A percentile compares a stretch with the other conserved stretches of the same genome.
phyloP scores from a whole-genome alignment of 2,113 vertebrate genomes.

The Columba janthina region DNA sequence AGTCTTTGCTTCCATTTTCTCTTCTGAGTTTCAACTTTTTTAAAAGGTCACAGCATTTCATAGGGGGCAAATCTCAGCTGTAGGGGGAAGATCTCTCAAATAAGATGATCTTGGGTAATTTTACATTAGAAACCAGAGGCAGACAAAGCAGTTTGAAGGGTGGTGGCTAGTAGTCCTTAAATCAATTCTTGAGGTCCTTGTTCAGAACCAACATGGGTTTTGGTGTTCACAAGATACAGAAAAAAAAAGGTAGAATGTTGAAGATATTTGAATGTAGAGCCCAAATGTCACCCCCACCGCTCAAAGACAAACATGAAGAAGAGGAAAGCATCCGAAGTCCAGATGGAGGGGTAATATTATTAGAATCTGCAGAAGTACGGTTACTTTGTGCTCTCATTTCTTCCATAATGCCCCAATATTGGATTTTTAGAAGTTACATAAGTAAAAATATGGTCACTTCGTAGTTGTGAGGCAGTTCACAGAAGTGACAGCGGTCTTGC shows the following conservation, averaged over 20 bases:
- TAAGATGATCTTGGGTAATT: neutral
- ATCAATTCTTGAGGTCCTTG: neutral
- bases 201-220: neutral
- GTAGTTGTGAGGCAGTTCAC: neutral
- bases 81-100: neutral
- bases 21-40: neutral
- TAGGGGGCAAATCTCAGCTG: neutral
- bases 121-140: neutral
- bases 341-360: neutral
- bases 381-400: neutral
- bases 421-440: neutral
- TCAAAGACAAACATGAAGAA: neutral
- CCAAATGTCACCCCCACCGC: rapidly evolving
- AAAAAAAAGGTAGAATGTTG: neutral
- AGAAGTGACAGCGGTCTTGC: neutral
- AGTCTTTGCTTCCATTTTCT: constrained; percentile 8
- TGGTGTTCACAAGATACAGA: neutral
- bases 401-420: neutral
- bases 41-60: neutral
- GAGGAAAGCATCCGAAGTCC: neutral
- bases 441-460: neutral
- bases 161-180: neutral
- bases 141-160: neutral
- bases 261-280: neutral
- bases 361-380: neutral